phyloP scores from a whole-genome alignment of 2,888 invertebrate genomes.

The Mylabris sibirica region DNA sequence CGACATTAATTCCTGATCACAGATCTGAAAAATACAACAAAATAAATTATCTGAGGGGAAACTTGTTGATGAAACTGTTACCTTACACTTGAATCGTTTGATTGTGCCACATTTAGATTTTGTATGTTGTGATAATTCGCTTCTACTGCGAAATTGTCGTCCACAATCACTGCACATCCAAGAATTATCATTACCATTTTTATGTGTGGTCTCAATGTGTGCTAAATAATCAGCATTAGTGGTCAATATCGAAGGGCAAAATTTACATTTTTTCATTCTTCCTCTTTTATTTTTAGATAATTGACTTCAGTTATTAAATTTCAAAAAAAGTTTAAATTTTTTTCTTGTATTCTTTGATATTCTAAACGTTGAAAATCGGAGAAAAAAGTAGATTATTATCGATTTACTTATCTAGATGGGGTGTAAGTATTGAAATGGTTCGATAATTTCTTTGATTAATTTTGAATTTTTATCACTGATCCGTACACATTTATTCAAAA shows the following conservation, averaged over 20 bases:
- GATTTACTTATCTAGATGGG: background rate
- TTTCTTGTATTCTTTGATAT: too few species aligned
- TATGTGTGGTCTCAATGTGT: conserved; percentile 58
- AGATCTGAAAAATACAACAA: conserved; percentile 43
- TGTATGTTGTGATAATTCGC: conserved; percentile 55
- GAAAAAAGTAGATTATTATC: too few species aligned
- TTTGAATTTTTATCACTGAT: background rate
- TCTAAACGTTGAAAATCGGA: too few species aligned
- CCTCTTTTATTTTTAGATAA: too few species aligned
- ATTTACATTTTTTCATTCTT: conserved; percentile 41
- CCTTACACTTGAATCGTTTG: conserved; percentile 58
- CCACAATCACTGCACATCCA: conserved; percentile 61
- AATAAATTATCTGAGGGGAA: background rate
- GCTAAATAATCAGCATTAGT: conserved; percentile 55
- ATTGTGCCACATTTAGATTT: conserved; percentile 61
- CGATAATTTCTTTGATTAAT: background rate
- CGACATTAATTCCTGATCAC: conserved; percentile 52
- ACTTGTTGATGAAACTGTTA: conserved; percentile 24
- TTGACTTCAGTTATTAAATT: background rate
- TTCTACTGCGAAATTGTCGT: conserved; percentile 59
- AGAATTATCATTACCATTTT: conserved; percentile 54
- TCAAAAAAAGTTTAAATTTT: background rate
- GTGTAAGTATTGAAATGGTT: background rate
- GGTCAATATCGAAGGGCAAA: conserved; percentile 50
- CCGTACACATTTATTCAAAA: background rate